Conservation (phyloP, 2,113 vertebrate genomes). For the Acanthochromis polyacanthus region DNA sequence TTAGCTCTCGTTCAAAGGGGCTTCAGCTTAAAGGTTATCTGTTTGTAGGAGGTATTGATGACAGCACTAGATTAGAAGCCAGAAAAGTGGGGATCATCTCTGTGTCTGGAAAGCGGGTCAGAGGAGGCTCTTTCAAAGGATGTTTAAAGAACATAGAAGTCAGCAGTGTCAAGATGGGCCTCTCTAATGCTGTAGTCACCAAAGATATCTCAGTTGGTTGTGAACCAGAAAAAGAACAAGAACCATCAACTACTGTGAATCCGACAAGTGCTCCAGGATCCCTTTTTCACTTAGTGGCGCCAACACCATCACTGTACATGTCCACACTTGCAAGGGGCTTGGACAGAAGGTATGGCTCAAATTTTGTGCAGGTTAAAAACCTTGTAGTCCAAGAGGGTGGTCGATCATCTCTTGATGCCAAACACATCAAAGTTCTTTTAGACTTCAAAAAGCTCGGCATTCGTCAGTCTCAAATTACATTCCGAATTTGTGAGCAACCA, state of each 20-base stretch:
- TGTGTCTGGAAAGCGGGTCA: constrained; percentile 85
- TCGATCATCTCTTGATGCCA: constrained; percentile 86
- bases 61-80: constrained; percentile 81
- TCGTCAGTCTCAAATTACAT: constrained; percentile 89
- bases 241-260: constrained; percentile 58
- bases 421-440: constrained; percentile 88
- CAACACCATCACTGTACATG: constrained; percentile 62
- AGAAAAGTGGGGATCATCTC: constrained; percentile 84
- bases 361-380: constrained; percentile 86
- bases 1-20: constrained; percentile 75
- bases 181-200: constrained; percentile 87
- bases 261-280: constrained; percentile 36
- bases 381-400: constrained; percentile 90
- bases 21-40: constrained; percentile 85
- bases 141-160: constrained; percentile 88
- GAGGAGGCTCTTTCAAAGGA: constrained; percentile 92
- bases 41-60: constrained; percentile 90
- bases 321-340: constrained; percentile 73
- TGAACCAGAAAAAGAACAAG: constrained; percentile 79
- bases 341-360: constrained; percentile 72
- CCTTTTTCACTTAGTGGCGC: constrained; percentile 59
- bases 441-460: constrained; percentile 88
- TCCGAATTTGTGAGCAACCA: constrained; percentile 87
- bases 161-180: constrained; percentile 84
- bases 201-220: constrained; percentile 93